phyloP scores from a whole-genome alignment of 1,140 invertebrate species.

The Pogonomyrmex barbatus region DNA sequence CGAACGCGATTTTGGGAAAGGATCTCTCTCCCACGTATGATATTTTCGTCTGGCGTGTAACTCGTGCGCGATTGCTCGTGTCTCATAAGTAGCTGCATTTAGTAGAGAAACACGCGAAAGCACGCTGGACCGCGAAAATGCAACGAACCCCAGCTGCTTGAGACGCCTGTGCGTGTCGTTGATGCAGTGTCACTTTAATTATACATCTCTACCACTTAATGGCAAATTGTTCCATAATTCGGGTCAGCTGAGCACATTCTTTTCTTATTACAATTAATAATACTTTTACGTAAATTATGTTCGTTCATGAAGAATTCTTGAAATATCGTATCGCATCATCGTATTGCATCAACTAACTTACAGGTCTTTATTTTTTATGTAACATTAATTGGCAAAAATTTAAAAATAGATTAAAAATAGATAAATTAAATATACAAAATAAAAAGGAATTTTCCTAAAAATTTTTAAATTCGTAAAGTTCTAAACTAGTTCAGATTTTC shows the following conservation, averaged over 20 bases:
- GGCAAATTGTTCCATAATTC: slow-evolving; percentile 67
- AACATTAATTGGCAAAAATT: not conserved
- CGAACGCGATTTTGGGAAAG: slow-evolving; percentile 39
- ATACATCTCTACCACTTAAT: slow-evolving; percentile 60
- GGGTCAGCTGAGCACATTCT: slow-evolving; percentile 37
- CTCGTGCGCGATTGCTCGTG: slow-evolving; percentile 34
- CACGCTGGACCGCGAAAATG: slow-evolving; percentile 41
- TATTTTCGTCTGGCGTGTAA: slow-evolving; percentile 16
- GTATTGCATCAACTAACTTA: not conserved
- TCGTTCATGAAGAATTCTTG: not conserved
- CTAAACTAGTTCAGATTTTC: not conserved
- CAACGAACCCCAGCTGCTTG: slow-evolving; percentile 28
- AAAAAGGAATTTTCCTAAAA: not conserved
- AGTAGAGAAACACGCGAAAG: slow-evolving; percentile 29
- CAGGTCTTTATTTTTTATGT: not conserved
- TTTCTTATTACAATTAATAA: slow-evolving; percentile 68
- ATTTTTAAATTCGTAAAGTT: not conserved
- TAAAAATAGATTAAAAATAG: slow-evolving; percentile 5
- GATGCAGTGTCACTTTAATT: slow-evolving; percentile 68
- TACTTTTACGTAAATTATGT: slow-evolving; percentile 51
- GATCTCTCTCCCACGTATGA: not conserved
- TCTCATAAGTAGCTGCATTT: slow-evolving; percentile 62
- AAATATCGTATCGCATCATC: slow-evolving; percentile 11
- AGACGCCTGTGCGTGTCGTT: slow-evolving; percentile 32
- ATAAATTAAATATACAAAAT: not conserved